Conservation (phyloP, 92 coral and sea anemone genomes). For the Palythoa grandis region DNA sequence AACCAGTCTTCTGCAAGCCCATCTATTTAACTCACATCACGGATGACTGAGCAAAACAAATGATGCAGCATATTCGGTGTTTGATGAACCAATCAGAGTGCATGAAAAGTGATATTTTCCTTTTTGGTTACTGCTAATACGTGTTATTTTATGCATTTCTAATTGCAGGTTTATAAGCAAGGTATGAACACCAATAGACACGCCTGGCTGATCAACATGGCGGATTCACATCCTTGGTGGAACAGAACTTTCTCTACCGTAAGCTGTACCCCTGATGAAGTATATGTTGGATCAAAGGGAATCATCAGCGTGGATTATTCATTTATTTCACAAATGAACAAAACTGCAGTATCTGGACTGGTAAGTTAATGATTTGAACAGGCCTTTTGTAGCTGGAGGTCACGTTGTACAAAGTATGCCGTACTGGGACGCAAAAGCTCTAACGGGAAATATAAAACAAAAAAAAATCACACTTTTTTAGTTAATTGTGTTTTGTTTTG, state of each 20-base stretch:
- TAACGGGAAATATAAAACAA: too few relatives aligned
- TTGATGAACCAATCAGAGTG: too few relatives aligned
- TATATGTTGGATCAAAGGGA: constrained; percentile 25
- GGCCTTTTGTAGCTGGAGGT: too few relatives aligned
- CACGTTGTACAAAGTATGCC: too few relatives aligned
- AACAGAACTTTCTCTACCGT: constrained; percentile 26
- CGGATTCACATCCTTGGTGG: constrained; percentile 34
- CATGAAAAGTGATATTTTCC: too few relatives aligned
- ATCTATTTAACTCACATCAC: too few relatives aligned
- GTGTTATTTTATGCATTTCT: neutral
- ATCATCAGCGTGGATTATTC: constrained; percentile 26
- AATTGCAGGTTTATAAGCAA: constrained; percentile 20
- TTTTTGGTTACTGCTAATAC: neutral
- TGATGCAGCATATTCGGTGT: too few relatives aligned
- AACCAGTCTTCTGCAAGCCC: too few relatives aligned
- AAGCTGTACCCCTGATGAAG: constrained; percentile 41
- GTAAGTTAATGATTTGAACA: neutral
- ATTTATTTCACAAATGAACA: constrained; percentile 11
- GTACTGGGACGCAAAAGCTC: too few relatives aligned
- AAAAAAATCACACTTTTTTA: too few relatives aligned
- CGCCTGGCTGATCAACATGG: constrained; percentile 24
- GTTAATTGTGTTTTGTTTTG: too few relatives aligned
- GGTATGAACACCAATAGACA: constrained; percentile 19
- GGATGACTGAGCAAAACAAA: too few relatives aligned
- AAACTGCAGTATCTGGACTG: constrained; percentile 22